These are phyloP conservation scores for Agrochola litura DNA, from an alignment of 2,888 invertebrate species.

Conservation along the genomic window DNA sequence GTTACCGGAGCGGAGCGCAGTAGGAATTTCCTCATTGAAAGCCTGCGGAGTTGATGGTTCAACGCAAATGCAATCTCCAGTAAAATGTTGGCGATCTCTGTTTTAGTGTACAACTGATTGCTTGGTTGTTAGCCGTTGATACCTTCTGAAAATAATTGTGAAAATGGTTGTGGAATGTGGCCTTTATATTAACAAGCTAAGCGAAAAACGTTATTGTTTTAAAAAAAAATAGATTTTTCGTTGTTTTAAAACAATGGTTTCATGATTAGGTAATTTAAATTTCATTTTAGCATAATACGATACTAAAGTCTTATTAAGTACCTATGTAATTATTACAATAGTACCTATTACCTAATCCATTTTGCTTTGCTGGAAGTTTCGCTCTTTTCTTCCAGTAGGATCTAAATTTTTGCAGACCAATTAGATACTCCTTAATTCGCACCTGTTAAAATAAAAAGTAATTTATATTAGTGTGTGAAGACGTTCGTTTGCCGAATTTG, in stretches of 20 bases:
- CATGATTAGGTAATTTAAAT: background rate
- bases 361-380: background rate
- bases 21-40: conserved; percentile 84
- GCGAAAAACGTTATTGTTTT: background rate
- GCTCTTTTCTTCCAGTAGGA: background rate
- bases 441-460: conserved; percentile 29
- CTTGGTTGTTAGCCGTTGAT: conserved; percentile 9
- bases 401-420: background rate
- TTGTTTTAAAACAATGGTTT: background rate
- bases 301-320: background rate
- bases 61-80: conserved; percentile 59
- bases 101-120: conserved; percentile 22
- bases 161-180: background rate
- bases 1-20: conserved; percentile 86
- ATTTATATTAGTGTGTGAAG: conserved; percentile 47
- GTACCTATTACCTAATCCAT: background rate
- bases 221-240: background rate
- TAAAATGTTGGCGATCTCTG: conserved; percentile 52
- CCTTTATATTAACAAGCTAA: background rate
- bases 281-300: background rate
- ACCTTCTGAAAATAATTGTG: conserved; percentile 3
- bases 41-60: conserved; percentile 54
- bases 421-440: conserved; percentile 11
- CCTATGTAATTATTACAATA: background rate
- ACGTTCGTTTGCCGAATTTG: conserved; percentile 67